Evolutionary conservation across 1,140 invertebrate species (phyloP).

Genomic region (Leptopilina clavipes): DNA sequence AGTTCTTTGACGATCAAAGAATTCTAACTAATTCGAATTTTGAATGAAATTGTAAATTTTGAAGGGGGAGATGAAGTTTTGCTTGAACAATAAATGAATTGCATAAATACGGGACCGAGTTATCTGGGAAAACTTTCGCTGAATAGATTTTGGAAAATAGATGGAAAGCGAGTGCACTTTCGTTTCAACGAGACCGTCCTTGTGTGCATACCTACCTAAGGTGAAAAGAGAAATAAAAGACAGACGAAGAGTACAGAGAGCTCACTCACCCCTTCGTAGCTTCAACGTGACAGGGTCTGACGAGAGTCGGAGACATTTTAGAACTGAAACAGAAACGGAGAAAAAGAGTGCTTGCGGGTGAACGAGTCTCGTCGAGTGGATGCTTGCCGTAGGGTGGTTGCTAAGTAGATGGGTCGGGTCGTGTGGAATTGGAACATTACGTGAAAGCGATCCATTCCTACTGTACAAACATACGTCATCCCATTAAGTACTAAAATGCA

Average conservation of each 20-base stretch:
- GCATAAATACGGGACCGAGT: neutral
- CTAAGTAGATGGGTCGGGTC: constrained; percentile 5
- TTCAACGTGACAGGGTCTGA: constrained; percentile 90
- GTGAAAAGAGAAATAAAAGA: constrained; percentile 15
- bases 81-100: neutral
- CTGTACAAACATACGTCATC: neutral
- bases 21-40: too few relatives aligned
- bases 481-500: constrained; percentile 11
- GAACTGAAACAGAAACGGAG: constrained; percentile 82
- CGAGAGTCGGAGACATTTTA: constrained; percentile 92
- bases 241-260: constrained; percentile 36
- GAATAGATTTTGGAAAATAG: constrained; percentile 17
- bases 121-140: neutral
- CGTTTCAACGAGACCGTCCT: constrained; percentile 21
- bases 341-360: constrained; percentile 36
- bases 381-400: neutral
- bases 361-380: constrained; percentile 9
- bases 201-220: constrained; percentile 20
- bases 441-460: neutral
- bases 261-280: constrained; percentile 87
- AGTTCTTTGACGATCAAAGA: too few relatives aligned
- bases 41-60: too few relatives aligned
- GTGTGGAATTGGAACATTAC: constrained; percentile 22
- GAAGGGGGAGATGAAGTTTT: too few relatives aligned
- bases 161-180: constrained; percentile 29